Percentiles rank a stretch among this genome's conserved stretches.
Conservation (phyloP, 2,113 vertebrate genomes). For the Sisor rabdophorus region DNA sequence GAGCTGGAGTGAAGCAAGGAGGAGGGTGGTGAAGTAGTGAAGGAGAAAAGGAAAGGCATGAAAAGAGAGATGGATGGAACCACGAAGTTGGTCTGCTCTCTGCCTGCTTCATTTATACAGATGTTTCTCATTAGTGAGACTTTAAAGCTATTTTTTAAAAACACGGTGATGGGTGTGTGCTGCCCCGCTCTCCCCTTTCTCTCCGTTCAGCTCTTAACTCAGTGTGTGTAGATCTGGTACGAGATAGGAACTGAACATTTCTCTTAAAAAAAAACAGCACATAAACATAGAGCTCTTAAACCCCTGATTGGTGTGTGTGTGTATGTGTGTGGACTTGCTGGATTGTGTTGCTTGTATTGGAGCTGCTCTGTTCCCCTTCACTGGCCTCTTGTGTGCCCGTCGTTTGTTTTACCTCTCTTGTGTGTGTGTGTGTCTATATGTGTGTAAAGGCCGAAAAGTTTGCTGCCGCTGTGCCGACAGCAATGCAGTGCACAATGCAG, state of each 20-base stretch:
- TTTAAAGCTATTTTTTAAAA: slow-evolving; percentile 71
- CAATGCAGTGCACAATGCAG: slow-evolving; percentile 30
- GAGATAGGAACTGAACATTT: slow-evolving; percentile 35
- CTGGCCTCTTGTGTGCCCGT: slow-evolving; percentile 32
- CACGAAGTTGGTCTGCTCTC: slow-evolving; percentile 42
- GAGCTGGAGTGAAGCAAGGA: slow-evolving; percentile 1
- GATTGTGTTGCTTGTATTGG: slow-evolving; percentile 43
- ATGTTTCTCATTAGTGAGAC: slow-evolving; percentile 75
- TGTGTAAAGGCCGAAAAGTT: slow-evolving; percentile 31
- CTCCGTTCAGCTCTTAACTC: slow-evolving; percentile 51
- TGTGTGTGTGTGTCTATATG: slow-evolving; percentile 7
- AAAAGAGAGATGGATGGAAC: slow-evolving; percentile 15
- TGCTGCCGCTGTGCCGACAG: slow-evolving; percentile 18
- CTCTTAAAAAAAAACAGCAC: not conserved
- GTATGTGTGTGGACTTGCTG: slow-evolving; percentile 37
- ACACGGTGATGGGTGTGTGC: slow-evolving; percentile 66
- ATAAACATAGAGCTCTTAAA: slow-evolving; percentile 36
- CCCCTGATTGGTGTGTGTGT: slow-evolving; percentile 35
- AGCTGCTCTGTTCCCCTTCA: slow-evolving; percentile 29
- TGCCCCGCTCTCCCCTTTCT: slow-evolving; percentile 53
- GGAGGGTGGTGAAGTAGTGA: not conserved
- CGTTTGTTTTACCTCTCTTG: slow-evolving; percentile 33
- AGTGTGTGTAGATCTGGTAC: slow-evolving; percentile 51
- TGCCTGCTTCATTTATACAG: slow-evolving; percentile 62
- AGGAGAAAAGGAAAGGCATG: slow-evolving; percentile 24